Conservation (phyloP, 2,797 vertebrate species). For the Phoxinus dragarum region DNA sequence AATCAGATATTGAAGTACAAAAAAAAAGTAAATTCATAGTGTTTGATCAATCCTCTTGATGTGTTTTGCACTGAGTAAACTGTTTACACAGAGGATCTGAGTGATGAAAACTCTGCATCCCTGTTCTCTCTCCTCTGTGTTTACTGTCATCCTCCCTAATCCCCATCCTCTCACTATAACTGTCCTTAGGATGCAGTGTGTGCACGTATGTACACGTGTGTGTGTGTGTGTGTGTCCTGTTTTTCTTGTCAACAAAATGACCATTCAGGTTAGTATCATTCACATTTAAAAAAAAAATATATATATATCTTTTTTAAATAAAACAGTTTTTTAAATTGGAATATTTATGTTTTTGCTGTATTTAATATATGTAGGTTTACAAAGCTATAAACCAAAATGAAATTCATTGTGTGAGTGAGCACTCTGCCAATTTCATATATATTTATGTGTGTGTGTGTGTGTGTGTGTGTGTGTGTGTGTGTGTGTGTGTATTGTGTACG, state of each 20-base stretch:
- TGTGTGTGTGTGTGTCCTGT: neutral
- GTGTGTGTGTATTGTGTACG: neutral
- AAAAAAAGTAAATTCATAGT: neutral
- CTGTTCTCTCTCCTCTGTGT: neutral
- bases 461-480: neutral
- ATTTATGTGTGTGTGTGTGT: too few relatives aligned
- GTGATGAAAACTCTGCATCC: neutral
- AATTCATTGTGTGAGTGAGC: neutral
- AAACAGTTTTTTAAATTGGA: too few relatives aligned
- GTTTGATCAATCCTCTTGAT: neutral
- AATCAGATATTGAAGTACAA: neutral
- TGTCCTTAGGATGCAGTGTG: neutral
- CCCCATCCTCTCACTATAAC: neutral
- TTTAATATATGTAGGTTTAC: neutral
- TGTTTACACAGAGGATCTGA: conserved; percentile 14
- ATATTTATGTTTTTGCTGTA: neutral
- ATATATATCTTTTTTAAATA: too few relatives aligned
- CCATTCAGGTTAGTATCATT: too few relatives aligned
- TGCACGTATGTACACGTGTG: neutral
- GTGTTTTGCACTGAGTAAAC: neutral
- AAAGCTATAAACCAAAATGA: neutral
- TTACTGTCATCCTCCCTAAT: conserved; percentile 28
- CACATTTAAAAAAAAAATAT: too few relatives aligned
- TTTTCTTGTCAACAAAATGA: too few relatives aligned
- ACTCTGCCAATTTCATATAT: neutral